A percentile compares a stretch with the other conserved stretches of the same genome.
Evolutionary conservation across 2,113 vertebrate genomes (phyloP).

Genomic region (Procavia capensis): DNA sequence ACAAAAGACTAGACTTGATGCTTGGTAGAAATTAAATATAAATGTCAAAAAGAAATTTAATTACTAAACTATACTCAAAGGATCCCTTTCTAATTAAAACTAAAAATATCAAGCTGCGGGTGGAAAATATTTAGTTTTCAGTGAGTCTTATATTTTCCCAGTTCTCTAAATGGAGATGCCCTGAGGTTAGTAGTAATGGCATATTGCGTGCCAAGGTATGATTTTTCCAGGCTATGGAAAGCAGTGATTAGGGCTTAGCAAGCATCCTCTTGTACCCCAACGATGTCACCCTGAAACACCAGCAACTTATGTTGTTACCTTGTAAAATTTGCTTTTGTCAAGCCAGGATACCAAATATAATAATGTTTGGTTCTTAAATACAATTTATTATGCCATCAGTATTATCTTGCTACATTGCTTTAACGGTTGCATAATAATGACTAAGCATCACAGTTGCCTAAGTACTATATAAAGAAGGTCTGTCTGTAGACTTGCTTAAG

Average conservation of each 20-base stretch:
- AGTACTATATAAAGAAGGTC: slow-evolving; percentile 18
- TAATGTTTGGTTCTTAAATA: slow-evolving; percentile 45
- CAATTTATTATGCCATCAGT: slow-evolving; percentile 47
- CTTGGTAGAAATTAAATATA: background rate
- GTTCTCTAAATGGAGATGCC: background rate
- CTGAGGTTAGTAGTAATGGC: background rate
- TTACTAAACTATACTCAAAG: background rate
- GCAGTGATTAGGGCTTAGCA: background rate
- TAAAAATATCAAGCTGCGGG: background rate
- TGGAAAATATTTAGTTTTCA: background rate
- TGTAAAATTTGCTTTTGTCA: slow-evolving; percentile 18
- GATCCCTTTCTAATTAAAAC: background rate
- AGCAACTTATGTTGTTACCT: background rate
- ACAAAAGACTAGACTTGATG: background rate
- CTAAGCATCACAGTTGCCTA: background rate
- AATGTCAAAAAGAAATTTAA: background rate
- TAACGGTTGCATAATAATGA: slow-evolving; percentile 69
- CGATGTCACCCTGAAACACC: background rate
- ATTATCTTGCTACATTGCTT: slow-evolving; percentile 30
- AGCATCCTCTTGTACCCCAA: background rate
- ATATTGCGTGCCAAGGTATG: background rate
- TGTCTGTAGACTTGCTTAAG: slow-evolving; percentile 69
- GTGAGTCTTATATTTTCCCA: background rate
- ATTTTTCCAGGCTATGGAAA: background rate
- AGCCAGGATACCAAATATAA: background rate